Evolutionary conservation across 2,888 invertebrate genomes (phyloP), one percentile per base, ranked within the genome.

Genomic region (Caenorhabditis sp.): DNA sequence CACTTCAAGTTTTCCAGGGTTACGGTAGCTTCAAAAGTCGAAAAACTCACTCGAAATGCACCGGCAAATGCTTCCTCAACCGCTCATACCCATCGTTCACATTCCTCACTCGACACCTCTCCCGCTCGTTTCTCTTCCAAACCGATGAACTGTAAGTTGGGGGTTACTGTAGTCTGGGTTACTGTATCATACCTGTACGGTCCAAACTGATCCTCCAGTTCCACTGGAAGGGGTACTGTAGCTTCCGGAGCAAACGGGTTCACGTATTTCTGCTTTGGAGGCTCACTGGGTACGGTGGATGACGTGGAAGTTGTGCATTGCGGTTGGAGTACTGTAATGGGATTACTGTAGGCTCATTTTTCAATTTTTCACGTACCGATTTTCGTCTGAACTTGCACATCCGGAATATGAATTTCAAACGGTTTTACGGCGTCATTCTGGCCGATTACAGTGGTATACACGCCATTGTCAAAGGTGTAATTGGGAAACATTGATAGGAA

Each of bases 71-170:
- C n/a, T 86, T 85, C 40, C 92, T 74, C 44, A 92, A 78, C 26
- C 86, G 82, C 37, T 92, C 92, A 78, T 92, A 92, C n/a, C 92
- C 92, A 15, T 92, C 92, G 70, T 92, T 92, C 1, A 92, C 92
- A 81, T 90, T 91, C 15, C 92, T 84, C 13, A 92, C 92, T 28
- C 92, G 85, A 56, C 89, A 90, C 18, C 92, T 74, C 71, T 92
- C 92, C 9, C 92, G 83, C 77, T 93, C 92, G 72, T 92, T 92
- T 53, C 92, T 85, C 56, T 90, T 89, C 87, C 90, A 90, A 5
- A 92, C 91, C 0, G 92, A 89, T 0, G 90, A 89, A 8, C 89
- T 88, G 56, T 84, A 86, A 64, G 47, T 13, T 11, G 13, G 32
- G 55, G 11, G 9, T 13, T 51, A 51, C 32, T 5, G 15, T 51